Evolutionary conservation across 2,113 vertebrate species (phyloP), one percentile per base, ranked within the genome.

Genomic region (Butastur rufipennis): DNA sequence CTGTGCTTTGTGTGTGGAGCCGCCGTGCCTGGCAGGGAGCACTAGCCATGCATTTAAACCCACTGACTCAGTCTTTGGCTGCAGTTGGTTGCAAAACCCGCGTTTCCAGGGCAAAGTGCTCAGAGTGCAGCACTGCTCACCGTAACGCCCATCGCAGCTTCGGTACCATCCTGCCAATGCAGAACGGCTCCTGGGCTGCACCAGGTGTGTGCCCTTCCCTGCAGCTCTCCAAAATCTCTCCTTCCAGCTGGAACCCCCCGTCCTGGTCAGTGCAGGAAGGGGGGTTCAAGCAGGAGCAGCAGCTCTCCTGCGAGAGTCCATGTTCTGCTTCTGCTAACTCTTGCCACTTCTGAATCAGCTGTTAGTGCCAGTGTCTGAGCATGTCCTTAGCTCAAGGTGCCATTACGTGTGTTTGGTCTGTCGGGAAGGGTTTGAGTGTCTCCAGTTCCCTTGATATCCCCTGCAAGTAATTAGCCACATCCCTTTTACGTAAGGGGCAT

Each of bases 71-170:
- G 4, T 7, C 20, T 36, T 10, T 7, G 22, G 9, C 31, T 4
- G 17, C 12, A 3, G 22, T 1, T 0, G 1, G 66, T 16, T 36
- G 13, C 47, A 32, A 18, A 59, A 9, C 2, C 12, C 50, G 1
- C 15, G 0, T 11, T 47, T 19, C 20, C 63, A 10, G 59, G n/a
- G 38, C 78, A 22, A 13, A 13, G 67, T 4, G 2, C 56, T 10
- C 23, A 1, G 0, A 17, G 38, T 2, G 0, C 4, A 0, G 36
- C 26, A 1, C 43, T 6, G 1, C 42, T 36, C 67, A 6, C 43
- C 0, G 0, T 2, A 4, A 3, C 10, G 0, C 26, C 77, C 36
- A 1, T 6, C 3, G 1, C 3, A 3, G 7, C 66, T 16, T 16
- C 7, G 1, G 27, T 7, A 6, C 73, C 22, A 2, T n/a, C 31